These are phyloP conservation scores for Dorcus parallelipipedus DNA, from an alignment of 2,888 invertebrate species.

Conservation along the genomic window DNA sequence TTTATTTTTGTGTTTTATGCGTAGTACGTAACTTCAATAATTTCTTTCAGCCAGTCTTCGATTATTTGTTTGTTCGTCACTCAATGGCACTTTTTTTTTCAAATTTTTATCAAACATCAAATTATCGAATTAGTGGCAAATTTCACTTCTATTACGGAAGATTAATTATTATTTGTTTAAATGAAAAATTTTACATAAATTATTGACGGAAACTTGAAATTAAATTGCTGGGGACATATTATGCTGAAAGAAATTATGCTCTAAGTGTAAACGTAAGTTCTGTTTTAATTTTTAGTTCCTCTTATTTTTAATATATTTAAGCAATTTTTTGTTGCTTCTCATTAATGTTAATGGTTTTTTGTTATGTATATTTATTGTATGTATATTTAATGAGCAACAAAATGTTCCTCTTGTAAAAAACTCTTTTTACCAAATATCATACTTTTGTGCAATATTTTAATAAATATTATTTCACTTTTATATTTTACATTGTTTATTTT, in stretches of 20 bases:
- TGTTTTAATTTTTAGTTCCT: too few relatives aligned
- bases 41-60: neutral
- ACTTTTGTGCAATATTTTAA: slow-evolving; percentile 13
- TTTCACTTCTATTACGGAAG: too few relatives aligned
- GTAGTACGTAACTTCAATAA: too few relatives aligned
- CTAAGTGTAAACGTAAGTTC: too few relatives aligned
- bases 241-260: neutral
- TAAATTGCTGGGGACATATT: neutral
- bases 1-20: slow-evolving; percentile 1
- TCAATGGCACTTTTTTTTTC: too few relatives aligned
- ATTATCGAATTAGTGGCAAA: too few relatives aligned
- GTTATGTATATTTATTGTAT: slow-evolving; percentile 8
- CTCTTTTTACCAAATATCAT: slow-evolving; percentile 13
- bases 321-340: neutral
- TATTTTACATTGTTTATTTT: neutral
- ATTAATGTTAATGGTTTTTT: neutral
- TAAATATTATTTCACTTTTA: neutral
- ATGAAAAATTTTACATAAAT: too few relatives aligned
- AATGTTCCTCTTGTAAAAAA: slow-evolving; percentile 4
- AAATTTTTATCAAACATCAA: too few relatives aligned
- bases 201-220: too few relatives aligned
- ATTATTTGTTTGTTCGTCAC: neutral
- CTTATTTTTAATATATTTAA: too few relatives aligned
- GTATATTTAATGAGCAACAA: neutral
- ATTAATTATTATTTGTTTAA: too few relatives aligned